These are phyloP conservation scores for Dendrolimus punctatus DNA, from an alignment of 1,140 invertebrate species.

Conservation along the genomic window DNA sequence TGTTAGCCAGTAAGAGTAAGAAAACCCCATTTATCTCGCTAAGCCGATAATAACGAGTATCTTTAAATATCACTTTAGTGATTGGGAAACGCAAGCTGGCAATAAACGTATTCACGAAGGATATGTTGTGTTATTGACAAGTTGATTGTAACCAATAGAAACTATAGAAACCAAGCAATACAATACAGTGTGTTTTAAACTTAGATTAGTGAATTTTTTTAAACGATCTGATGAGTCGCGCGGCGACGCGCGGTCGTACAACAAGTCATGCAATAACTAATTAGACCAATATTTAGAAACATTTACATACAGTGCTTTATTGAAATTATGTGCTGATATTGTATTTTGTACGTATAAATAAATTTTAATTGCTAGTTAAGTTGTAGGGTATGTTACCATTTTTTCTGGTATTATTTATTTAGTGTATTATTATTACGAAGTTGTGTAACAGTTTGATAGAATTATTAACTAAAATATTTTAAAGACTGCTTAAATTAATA, in stretches of 20 bases:
- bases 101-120: not conserved
- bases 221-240: constrained; percentile 35
- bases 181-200: too few species aligned
- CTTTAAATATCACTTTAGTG: constrained; percentile 4
- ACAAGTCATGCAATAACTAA: constrained; percentile 59
- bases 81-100: constrained; percentile 5
- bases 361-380: constrained; percentile 41
- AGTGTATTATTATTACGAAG: constrained; percentile 35
- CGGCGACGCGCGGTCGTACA: constrained; percentile 16
- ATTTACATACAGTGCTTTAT: constrained; percentile 61
- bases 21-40: constrained; percentile 48
- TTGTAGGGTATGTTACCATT: constrained; percentile 64
- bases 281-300: constrained; percentile 70
- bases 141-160: too few species aligned
- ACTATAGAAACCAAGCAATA: too few species aligned
- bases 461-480: constrained; percentile 59
- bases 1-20: constrained; percentile 57
- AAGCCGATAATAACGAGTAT: constrained; percentile 13
- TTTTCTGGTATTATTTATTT: constrained; percentile 61
- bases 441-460: constrained; percentile 48
- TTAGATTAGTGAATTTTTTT: constrained; percentile 7
- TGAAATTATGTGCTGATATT: constrained; percentile 58
- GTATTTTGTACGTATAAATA: constrained; percentile 52
- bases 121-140: too few species aligned
- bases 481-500: constrained; percentile 70